Conservation (phyloP, 2,888 invertebrate species). For the Mesorhabditis spiculigera region DNA sequence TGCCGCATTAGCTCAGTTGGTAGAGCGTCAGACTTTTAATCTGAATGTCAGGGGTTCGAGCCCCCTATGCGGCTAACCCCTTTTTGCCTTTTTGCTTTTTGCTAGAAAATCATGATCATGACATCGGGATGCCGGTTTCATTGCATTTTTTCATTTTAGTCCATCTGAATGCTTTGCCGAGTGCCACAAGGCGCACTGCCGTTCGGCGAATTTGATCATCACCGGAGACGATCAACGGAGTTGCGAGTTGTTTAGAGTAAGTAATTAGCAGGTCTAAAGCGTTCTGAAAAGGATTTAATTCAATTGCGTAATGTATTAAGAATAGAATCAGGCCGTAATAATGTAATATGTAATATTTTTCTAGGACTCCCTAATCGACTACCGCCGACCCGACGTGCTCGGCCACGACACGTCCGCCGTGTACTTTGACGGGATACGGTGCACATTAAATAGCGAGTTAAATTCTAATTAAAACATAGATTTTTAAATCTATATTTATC, state of each 20-base stretch:
- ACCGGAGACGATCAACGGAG: slow-evolving; percentile 27
- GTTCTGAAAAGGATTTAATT: background rate
- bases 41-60: too few species aligned
- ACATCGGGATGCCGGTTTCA: too few species aligned
- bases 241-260: slow-evolving; percentile 1
- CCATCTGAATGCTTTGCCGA: slow-evolving; percentile 52
- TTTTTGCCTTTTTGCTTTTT: too few species aligned
- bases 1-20: too few species aligned
- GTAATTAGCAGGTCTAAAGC: background rate
- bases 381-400: slow-evolving; percentile 52
- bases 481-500: too few species aligned
- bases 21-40: too few species aligned
- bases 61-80: too few species aligned
- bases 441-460: background rate
- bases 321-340: background rate
- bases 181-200: slow-evolving; percentile 47
- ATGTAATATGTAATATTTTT: slow-evolving; percentile 16
- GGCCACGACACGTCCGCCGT: slow-evolving; percentile 49
- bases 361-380: slow-evolving; percentile 55
- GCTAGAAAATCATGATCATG: too few species aligned
- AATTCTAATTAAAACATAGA: too few species aligned
- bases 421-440: slow-evolving; percentile 54
- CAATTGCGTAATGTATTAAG: background rate
- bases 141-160: slow-evolving; percentile 19
- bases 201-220: slow-evolving; percentile 53